phyloP scores from a whole-genome alignment of 2,888 invertebrate genomes.

The Aphidoletes aphidimyza region DNA sequence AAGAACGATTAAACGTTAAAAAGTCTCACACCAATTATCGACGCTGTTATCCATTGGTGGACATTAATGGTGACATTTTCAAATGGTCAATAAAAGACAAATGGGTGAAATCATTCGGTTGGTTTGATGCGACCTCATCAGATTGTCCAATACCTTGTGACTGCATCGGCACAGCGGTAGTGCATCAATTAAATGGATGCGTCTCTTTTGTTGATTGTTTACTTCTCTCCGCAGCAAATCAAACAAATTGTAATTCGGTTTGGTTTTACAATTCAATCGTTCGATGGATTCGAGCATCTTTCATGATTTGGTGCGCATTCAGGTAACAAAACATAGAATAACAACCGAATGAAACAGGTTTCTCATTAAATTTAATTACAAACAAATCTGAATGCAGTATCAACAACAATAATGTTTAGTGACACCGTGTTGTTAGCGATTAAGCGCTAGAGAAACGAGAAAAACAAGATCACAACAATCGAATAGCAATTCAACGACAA shows the following conservation, averaged over 20 bases:
- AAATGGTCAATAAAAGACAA: conserved; percentile 32
- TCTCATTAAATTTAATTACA: conserved; percentile 46
- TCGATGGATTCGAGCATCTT: conserved; percentile 1
- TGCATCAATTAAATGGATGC: not conserved
- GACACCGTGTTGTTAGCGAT: no score
- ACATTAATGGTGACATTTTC: conserved; percentile 23
- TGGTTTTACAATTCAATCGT: not conserved
- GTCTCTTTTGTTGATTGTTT: not conserved
- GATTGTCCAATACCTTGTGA: no score
- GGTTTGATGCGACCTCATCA: not conserved
- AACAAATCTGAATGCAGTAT: conserved; percentile 43
- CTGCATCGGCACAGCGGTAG: not conserved
- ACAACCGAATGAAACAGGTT: conserved; percentile 7
- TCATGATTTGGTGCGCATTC: not conserved
- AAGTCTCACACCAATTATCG: conserved; percentile 11
- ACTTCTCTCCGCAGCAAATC: not conserved
- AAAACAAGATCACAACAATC: conserved; percentile 27
- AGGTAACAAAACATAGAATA: not conserved
- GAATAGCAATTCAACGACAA: conserved; percentile 11
- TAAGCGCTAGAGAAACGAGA: conserved; percentile 36
- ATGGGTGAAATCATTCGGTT: conserved; percentile 24
- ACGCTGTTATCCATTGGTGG: not conserved
- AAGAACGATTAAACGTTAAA: not conserved
- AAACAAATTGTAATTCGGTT: not conserved
- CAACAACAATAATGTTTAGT: conserved; percentile 23